These are phyloP conservation scores for Anastrepha obliqua DNA, from an alignment of 1,140 invertebrate genomes.

Conservation along the genomic window DNA sequence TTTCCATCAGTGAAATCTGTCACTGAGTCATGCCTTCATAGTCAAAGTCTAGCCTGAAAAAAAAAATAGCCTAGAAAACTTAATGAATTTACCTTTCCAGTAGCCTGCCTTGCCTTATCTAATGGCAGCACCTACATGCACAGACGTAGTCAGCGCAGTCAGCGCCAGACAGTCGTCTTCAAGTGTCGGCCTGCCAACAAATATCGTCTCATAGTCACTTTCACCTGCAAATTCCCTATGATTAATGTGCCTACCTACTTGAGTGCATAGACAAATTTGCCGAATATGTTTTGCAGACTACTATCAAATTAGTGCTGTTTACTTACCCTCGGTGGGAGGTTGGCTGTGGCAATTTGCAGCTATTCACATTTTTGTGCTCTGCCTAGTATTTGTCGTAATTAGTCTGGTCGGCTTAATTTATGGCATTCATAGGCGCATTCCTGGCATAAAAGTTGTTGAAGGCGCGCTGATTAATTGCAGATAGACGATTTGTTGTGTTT, in stretches of 20 bases:
- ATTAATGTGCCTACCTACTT: constrained; percentile 37
- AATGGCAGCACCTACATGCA: neutral
- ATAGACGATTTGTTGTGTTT: constrained; percentile 3
- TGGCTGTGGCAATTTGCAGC: neutral
- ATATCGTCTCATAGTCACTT: neutral
- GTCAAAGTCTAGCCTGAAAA: too few species aligned
- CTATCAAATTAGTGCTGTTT: neutral
- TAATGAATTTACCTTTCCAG: neutral
- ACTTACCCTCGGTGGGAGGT: neutral
- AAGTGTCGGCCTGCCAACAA: neutral
- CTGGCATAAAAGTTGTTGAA: neutral
- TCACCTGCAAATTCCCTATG: constrained; percentile 47
- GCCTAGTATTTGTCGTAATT: constrained; percentile 21
- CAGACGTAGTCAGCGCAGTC: neutral
- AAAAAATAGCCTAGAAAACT: neutral
- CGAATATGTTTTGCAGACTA: neutral
- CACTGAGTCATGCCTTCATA: too few species aligned
- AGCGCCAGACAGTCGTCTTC: constrained; percentile 12
- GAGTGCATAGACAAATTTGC: neutral
- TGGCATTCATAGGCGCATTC: neutral
- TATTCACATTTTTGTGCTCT: neutral
- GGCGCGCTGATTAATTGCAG: constrained; percentile 22
- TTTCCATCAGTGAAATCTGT: neutral
- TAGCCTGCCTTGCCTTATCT: neutral
- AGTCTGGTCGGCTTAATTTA: constrained; percentile 40